A percentile compares a stretch with the other conserved stretches of the same genome.
phyloP scores from a whole-genome alignment of 1,140 invertebrate species.

The Batillaria attramentaria region DNA sequence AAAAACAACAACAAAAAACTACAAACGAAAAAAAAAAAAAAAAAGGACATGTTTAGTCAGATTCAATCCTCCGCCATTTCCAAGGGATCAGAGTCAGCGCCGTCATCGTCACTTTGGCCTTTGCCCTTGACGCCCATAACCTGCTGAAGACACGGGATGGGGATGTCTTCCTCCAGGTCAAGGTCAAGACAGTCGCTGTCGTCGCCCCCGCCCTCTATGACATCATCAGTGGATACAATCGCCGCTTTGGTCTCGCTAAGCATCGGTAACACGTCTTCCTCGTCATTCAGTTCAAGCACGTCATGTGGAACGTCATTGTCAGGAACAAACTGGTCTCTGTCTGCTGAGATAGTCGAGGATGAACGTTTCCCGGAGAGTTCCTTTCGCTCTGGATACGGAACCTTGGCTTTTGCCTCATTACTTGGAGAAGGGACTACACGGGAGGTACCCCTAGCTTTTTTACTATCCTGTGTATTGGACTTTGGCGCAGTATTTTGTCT shows the following conservation, averaged over 20 bases:
- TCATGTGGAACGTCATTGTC: neutral
- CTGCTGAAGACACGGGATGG: slow-evolving; percentile 15
- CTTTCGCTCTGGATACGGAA: neutral
- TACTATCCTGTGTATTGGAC: neutral
- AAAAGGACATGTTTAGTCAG: neutral
- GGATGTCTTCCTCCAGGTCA: slow-evolving; percentile 18
- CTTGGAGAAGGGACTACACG: neutral
- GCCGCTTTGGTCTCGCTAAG: neutral
- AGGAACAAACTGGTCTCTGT: slow-evolving; percentile 21
- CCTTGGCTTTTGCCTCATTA: neutral
- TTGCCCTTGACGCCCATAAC: slow-evolving; percentile 1
- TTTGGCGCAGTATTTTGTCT: neutral
- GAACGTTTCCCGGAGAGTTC: neutral
- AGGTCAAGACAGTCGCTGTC: slow-evolving; percentile 19
- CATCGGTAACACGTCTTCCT: neutral
- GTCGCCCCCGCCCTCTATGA: neutral
- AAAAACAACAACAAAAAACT: neutral
- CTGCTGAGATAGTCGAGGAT: neutral
- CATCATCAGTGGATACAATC: neutral
- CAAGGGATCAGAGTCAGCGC: neutral
- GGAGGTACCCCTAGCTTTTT: neutral
- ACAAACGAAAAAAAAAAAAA: neutral
- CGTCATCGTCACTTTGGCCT: neutral
- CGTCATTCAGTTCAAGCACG: neutral
- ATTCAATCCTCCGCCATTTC: slow-evolving; percentile 1